Base-by-base conservation (phyloP, 2,797 vertebrate species). In the Megalops cyprinoides region DNA sequence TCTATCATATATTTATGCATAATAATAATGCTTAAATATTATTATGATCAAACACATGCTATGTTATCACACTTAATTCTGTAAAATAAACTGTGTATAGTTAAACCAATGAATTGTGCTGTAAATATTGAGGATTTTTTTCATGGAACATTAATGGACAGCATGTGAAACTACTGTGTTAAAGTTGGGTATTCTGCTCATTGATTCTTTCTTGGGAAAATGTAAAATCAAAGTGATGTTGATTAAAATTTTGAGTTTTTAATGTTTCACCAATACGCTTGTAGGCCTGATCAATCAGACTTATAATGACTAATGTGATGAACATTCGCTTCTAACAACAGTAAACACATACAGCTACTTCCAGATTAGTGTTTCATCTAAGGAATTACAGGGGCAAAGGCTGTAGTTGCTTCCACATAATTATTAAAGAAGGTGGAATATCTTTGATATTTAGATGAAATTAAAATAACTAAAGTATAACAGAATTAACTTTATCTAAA, bases 241-340 rank as follows among this genome's bases (percentile, higher is more conserved):
- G 23, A 51, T 71, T 69, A 31, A 60, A 79, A 53, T 34, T 46
- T 79, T 46, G 60, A 78, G 23, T 67, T 49, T 79, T 69, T 79
- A 71, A 79, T 71, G 65, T 79, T 69, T 79, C 44, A 67, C 78
- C 78, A 69, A 79, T 79, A 79, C 51, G 48, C 78, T 69, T 28
- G 42, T 48, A 78, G 58, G 58, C 44, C 46, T 69, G 39, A 71
- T 69, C 78, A 79, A 69, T 79, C 46, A 71, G 39, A 60, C 39
- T 46, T 69, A 79, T 69, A 71, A 79, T 51, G 76, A 78, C 37
- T 78, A 78, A 9, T 71, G 42, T 71, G 15, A n/a, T 42, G 67
- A 71, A 44, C 67, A 71, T 39, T 23, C 7, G 42, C 37, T 71
- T 71, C 39, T 71, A 44, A 23, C 67, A 42, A 44, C 12, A 58